These are phyloP conservation scores for Diplolepis rosae DNA, from an alignment of 2,888 invertebrate genomes.

Conservation along the genomic window DNA sequence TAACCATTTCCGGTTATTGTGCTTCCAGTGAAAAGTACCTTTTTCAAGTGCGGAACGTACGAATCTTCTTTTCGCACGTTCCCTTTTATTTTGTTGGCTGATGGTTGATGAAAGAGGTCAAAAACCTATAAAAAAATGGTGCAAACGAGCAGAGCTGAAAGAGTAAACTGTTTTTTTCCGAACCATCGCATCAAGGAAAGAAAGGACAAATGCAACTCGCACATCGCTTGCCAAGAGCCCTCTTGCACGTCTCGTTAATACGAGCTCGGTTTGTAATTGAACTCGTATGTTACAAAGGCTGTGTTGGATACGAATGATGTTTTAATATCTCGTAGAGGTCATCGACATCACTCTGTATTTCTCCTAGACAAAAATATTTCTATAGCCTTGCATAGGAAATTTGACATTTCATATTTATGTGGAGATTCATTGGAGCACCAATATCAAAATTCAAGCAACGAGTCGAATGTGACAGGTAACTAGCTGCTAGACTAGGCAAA, in stretches of 20 bases:
- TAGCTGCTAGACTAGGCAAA: not conserved
- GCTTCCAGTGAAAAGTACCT: slow-evolving; percentile 69
- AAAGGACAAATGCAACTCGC: slow-evolving; percentile 7
- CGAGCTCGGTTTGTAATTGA: slow-evolving; percentile 54
- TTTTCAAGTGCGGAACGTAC: slow-evolving; percentile 63
- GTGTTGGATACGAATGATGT: not conserved
- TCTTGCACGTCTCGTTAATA: slow-evolving; percentile 44
- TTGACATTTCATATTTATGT: not conserved
- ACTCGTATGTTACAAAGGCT: slow-evolving; percentile 37
- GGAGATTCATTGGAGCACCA: slow-evolving; percentile 3
- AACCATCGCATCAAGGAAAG: not conserved
- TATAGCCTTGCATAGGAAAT: not conserved
- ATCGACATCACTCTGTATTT: not conserved
- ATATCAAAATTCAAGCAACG: slow-evolving; percentile 9
- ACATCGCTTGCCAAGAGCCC: slow-evolving; percentile 34
- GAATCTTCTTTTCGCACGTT: slow-evolving; percentile 41
- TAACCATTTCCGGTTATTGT: slow-evolving; percentile 71
- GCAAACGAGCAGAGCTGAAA: slow-evolving; percentile 50
- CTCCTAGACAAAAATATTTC: not conserved
- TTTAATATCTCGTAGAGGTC: not conserved
- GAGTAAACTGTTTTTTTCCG: slow-evolving; percentile 54
- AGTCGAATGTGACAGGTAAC: not conserved
- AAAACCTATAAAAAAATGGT: slow-evolving; percentile 58
- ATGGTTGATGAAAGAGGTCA: slow-evolving; percentile 64
- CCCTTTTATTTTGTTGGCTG: slow-evolving; percentile 56